Evolutionary conservation across 2,888 invertebrate genomes (phyloP).

Genomic region (Pyrocoelia pectoralis): DNA sequence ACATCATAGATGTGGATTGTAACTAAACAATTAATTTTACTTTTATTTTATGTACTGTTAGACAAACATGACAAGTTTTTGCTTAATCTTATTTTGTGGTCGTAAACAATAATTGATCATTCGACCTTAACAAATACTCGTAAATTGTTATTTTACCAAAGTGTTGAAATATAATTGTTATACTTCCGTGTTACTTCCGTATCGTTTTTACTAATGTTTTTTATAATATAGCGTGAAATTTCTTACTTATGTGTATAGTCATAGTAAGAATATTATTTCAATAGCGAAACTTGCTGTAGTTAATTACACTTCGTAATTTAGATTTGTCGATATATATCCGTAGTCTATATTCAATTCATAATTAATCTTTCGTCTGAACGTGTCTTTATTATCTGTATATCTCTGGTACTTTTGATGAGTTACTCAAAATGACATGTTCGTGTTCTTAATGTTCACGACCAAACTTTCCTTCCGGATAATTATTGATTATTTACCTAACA

Average conservation of each 20-base stretch:
- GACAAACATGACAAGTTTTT: background rate
- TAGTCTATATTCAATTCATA: no score
- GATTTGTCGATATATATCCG: no score
- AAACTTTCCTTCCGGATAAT: slow-evolving; percentile 25
- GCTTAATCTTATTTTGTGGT: slow-evolving; percentile 4
- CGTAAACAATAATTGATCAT: slow-evolving; percentile 11
- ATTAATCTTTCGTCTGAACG: no score
- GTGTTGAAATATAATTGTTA: background rate
- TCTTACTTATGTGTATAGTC: background rate
- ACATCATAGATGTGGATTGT: background rate
- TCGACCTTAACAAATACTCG: slow-evolving; percentile 10
- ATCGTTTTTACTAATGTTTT: background rate
- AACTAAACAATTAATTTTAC: background rate
- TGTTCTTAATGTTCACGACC: slow-evolving; percentile 3
- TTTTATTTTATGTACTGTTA: slow-evolving; percentile 7
- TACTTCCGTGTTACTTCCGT: slow-evolving; percentile 4
- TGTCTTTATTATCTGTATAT: no score
- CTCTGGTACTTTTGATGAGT: no score
- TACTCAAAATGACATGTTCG: no score
- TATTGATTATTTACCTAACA: background rate
- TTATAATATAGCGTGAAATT: background rate
- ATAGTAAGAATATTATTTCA: background rate
- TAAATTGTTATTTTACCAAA: background rate
- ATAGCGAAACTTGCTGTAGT: no score
- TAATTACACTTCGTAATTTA: no score